A percentile compares a stretch with the other conserved stretches of the same genome.
phyloP scores from a whole-genome alignment of 2,888 invertebrate genomes.

The Volucella inanis region DNA sequence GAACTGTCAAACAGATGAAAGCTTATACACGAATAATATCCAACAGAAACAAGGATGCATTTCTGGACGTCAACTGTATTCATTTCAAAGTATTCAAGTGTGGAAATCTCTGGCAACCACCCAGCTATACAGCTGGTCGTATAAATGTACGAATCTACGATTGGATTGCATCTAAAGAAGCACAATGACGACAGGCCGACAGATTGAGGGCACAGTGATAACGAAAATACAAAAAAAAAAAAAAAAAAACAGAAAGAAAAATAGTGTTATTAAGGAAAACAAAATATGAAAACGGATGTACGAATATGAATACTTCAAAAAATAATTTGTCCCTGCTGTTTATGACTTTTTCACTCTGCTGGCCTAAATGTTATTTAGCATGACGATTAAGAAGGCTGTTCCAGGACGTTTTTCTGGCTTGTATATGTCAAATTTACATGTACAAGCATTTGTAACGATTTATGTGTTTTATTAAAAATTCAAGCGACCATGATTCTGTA shows the following conservation, averaged over 20 bases:
- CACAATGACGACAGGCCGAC: constrained; percentile 59
- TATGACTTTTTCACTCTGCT: constrained; percentile 18
- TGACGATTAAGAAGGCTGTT: background rate
- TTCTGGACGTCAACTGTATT: constrained; percentile 30
- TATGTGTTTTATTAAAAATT: too few relatives aligned
- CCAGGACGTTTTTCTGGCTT: background rate
- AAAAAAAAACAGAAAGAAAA: too few relatives aligned
- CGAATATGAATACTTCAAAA: constrained; percentile 62
- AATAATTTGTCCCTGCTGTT: constrained; percentile 56
- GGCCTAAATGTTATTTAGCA: constrained; percentile 50
- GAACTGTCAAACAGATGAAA: constrained; percentile 47
- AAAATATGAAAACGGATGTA: constrained; percentile 65
- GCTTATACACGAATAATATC: constrained; percentile 39
- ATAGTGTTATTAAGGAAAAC: constrained; percentile 62
- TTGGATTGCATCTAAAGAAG: constrained; percentile 36
- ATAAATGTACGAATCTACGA: background rate
- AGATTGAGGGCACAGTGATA: constrained; percentile 65
- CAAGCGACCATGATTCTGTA: too few relatives aligned
- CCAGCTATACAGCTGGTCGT: constrained; percentile 31
- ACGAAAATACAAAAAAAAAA: constrained; percentile 5
- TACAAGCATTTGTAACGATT: background rate
- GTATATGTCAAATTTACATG: background rate
- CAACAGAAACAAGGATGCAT: constrained; percentile 27
- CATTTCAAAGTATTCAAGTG: constrained; percentile 9
- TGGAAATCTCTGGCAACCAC: constrained; percentile 15